Evolutionary conservation across 2,797 vertebrate genomes (phyloP), one percentile per base, ranked within the genome.

Genomic region (Dermochelys coriacea): DNA sequence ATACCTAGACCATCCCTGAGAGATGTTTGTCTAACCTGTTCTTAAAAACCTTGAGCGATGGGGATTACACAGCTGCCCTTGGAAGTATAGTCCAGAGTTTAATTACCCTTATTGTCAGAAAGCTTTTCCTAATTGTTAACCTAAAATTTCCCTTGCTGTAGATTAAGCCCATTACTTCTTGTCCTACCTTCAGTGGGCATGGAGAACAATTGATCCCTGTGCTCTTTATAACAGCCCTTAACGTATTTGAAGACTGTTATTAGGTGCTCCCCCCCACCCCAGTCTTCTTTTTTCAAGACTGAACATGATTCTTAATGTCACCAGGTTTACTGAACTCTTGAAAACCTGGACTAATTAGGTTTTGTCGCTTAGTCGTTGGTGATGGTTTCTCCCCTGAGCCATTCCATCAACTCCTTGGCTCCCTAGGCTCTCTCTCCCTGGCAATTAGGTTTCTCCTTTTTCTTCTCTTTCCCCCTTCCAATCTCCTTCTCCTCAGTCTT

Each of bases 241-340:
- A n/a, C 8, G 15, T 64, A 64, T 34, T n/a, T 68, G 34, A 37
- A 68, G 34, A 68, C 15, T 64, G 61, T 64, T 68, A 68, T 68
- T 8, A 19, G 34, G 27, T 12, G 49, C 9, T 3, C 61, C 8
- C 2, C 55, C 11, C 23, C 23, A 2, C 23, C 55, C 27, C 31
- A 18, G n/a, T 3, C 9, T 41, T 71, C 18, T 37, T 41, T 41
- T 71, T 18, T 71, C 64, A 71, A 37, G 19, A 71, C n/a, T 71
- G n/a, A 71, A 71, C 19, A 37, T 23, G n/a, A 84, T 82, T 93
- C 18, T 80, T 85, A 37, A 59, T 89, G 55, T 92, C 86, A 51
- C 47, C 89, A 86, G 77, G 85, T 94, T 88, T 88, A 93, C 91
- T 82, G 77, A 90, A 78, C 91, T 59, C 64, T 94, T 55, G 88